Conservation (phyloP, 2,797 vertebrate species). For the Amblyraja radiata region DNA sequence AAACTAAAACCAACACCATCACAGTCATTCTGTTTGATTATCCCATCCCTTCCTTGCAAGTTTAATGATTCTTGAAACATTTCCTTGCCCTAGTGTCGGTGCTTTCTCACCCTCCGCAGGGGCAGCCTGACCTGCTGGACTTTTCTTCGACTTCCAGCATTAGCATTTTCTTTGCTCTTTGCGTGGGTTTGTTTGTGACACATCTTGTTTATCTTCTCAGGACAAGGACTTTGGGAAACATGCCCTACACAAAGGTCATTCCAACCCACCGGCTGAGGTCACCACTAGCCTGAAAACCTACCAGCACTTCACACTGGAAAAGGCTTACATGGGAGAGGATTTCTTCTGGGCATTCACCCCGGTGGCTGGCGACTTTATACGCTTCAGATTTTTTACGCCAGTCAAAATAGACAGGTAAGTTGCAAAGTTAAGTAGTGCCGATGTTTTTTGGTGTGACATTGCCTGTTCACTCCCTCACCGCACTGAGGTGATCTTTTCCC, state of each 20-base stretch:
- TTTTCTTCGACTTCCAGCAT: no score
- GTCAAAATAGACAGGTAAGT: conserved; percentile 84
- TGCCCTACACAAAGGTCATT: conserved; percentile 81
- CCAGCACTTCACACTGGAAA: conserved; percentile 97
- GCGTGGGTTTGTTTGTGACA: neutral
- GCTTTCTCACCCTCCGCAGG: no score
- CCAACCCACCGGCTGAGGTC: conserved; percentile 90
- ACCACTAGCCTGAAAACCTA: conserved; percentile 97
- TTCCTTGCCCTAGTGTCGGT: no score
- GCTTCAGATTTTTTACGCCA: conserved; percentile 91
- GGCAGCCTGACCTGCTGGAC: no score
- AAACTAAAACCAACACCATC: no score
- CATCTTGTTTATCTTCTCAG: conserved; percentile 50
- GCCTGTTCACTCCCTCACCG: neutral
- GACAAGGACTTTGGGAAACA: conserved; percentile 96
- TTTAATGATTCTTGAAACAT: no score
- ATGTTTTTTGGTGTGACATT: neutral
- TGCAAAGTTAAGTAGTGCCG: neutral
- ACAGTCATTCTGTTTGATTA: no score
- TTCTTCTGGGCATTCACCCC: conserved; percentile 99
- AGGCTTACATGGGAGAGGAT: conserved; percentile 89
- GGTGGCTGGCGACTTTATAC: conserved; percentile 84
- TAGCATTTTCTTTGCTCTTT: no score
- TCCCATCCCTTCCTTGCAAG: no score
- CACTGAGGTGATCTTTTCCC: neutral